phyloP scores from a whole-genome alignment of 2,797 vertebrate genomes.

The Ambastaia sidthimunki region DNA sequence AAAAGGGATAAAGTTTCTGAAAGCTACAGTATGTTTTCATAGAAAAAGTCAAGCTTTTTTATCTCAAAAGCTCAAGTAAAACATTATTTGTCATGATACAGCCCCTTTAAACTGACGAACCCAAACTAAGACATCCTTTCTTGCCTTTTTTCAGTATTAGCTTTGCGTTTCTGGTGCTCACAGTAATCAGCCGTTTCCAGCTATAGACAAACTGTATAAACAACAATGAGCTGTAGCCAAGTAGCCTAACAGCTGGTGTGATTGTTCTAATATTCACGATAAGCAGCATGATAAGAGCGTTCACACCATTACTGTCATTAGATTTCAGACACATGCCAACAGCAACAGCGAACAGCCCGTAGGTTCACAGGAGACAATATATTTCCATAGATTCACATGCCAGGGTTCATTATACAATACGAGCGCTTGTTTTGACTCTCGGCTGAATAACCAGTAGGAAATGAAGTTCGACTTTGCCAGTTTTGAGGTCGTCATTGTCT shows the following conservation, averaged over 20 bases:
- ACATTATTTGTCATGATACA: neutral
- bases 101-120: neutral
- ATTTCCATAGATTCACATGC: slow-evolving; percentile 17
- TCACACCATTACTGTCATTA: slow-evolving; percentile 71
- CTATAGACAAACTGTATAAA: slow-evolving; percentile 29
- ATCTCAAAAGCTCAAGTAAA: neutral
- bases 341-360: slow-evolving; percentile 39
- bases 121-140: neutral
- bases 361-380: slow-evolving; percentile 10
- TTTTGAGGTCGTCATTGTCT: slow-evolving; percentile 35
- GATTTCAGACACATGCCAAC: slow-evolving; percentile 52
- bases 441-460: slow-evolving; percentile 37
- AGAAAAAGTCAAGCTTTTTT: neutral
- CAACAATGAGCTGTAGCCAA: slow-evolving; percentile 22
- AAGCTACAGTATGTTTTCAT: neutral
- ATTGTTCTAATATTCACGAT: slow-evolving; percentile 44
- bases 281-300: slow-evolving; percentile 68
- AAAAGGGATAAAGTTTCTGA: too few species aligned
- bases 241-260: slow-evolving; percentile 40
- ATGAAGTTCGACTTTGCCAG: slow-evolving; percentile 32
- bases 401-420: slow-evolving; percentile 15
- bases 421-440: slow-evolving; percentile 47
- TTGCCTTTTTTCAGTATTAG: neutral
- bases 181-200: slow-evolving; percentile 24
- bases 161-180: neutral